A percentile compares a stretch with the other conserved stretches of the same genome.
Evolutionary conservation across 2,113 vertebrate genomes (phyloP).

Genomic region (Larimichthys polyactis): DNA sequence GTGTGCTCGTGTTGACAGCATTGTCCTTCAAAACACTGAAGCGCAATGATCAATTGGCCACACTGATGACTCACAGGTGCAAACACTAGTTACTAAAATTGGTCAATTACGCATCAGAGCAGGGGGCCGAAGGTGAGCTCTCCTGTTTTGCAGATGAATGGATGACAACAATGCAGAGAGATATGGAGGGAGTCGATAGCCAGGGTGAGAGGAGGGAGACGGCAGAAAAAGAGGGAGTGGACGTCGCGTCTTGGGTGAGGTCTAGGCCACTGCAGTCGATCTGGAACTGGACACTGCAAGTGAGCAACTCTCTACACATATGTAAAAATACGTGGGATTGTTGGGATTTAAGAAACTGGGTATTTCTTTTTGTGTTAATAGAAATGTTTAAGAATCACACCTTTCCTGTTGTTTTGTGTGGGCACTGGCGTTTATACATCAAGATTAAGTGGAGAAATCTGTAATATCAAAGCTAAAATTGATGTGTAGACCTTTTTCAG

Average conservation of each 20-base stretch:
- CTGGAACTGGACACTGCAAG: not conserved
- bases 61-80: conserved; percentile 67
- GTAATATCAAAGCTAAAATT: not conserved
- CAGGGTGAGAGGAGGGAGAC: not conserved
- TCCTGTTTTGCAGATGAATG: conserved; percentile 48
- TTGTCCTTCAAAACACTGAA: conserved; percentile 47
- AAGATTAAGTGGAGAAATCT: not conserved
- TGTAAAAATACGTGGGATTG: not conserved
- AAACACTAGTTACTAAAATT: conserved; percentile 69
- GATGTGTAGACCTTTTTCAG: not conserved
- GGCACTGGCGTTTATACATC: not conserved
- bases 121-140: conserved; percentile 43
- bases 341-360: not conserved
- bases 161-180: conserved; percentile 7
- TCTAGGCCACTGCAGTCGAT: not conserved
- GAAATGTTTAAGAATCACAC: no score
- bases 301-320: not conserved
- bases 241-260: conserved; percentile 11
- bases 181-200: not conserved
- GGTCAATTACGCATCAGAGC: conserved; percentile 57
- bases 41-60: conserved; percentile 50
- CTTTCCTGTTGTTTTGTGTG: not conserved
- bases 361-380: not conserved
- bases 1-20: conserved; percentile 35
- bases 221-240: not conserved